phyloP scores from a whole-genome alignment of 2,888 invertebrate species.

The Ischnura elegans region DNA sequence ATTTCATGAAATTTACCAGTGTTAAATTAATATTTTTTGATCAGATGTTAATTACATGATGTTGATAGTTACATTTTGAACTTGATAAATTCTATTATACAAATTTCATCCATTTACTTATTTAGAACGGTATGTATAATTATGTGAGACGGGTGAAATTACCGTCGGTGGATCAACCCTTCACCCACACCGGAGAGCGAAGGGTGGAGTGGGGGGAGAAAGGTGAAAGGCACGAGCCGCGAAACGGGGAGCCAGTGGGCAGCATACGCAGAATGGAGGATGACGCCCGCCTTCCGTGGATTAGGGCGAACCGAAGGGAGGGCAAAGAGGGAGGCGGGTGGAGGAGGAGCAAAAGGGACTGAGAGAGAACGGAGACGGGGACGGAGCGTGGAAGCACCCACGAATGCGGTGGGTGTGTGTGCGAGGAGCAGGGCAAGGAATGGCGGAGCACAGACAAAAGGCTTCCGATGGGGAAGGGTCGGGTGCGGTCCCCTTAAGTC shows the following conservation, averaged over 20 bases:
- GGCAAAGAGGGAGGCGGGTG: not conserved
- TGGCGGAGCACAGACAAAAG: not conserved
- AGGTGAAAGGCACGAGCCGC: slow-evolving; percentile 43
- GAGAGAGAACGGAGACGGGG: not conserved
- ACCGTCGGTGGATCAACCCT: too few relatives aligned
- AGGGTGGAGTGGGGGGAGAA: not conserved
- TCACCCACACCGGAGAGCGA: too few relatives aligned
- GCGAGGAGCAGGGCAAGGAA: not conserved
- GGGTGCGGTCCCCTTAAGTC: slow-evolving; percentile 54
- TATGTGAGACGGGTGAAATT: too few relatives aligned
- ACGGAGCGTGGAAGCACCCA: not conserved
- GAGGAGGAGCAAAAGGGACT: not conserved
- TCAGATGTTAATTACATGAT: too few relatives aligned
- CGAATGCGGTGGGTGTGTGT: not conserved
- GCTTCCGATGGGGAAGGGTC: not conserved
- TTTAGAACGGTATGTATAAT: too few relatives aligned
- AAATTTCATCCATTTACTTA: too few relatives aligned
- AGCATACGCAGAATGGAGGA: not conserved
- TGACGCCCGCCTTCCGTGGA: not conserved
- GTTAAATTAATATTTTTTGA: too few relatives aligned
- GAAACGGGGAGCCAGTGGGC: slow-evolving; percentile 5
- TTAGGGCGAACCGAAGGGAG: not conserved
- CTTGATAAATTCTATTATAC: too few relatives aligned
- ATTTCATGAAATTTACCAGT: too few relatives aligned
- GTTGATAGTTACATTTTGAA: too few relatives aligned